Evolutionary conservation across 1,140 invertebrate genomes (phyloP), one percentile per base, ranked within the genome.

Genomic region (Bemisia tabaci): DNA sequence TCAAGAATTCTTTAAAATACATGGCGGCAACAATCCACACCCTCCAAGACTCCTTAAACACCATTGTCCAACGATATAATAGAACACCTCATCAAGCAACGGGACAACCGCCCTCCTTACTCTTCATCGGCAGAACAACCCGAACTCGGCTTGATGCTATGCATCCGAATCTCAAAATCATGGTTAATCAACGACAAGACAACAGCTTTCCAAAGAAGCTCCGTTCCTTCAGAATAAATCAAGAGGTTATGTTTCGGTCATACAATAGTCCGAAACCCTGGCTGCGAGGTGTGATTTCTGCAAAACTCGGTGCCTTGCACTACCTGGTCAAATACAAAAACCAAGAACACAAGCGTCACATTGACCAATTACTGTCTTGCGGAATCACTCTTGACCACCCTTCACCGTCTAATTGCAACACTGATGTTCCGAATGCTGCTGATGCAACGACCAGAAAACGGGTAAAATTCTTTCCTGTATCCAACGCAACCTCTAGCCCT

Each of bases 1-100:
- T 78, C 1, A 77, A 78, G 64, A 11, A 67, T 73, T 74, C 9
- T 74, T 63, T 21, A 60, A 69, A 59, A 33, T n/a, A n/a, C n/a
- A 39, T 23, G 39, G 58, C n/a, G n/a, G n/a, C 48, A 59, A 67
- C 21, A 33, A 27, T 22, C n/a, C n/a, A n/a, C n/a, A n/a, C n/a
- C n/a, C n/a, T n/a, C n/a, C n/a, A n/a, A n/a, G n/a, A n/a, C n/a
- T 17, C 33, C 5, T 48, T 48, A 17, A 48, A 48, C 17, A 48
- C 5, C 5, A 48, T 48, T 17, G 33, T 48, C 17, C 33, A 48
- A 48, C 33, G 17, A 48, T 48, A 5, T 9, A 48, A 48, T 17
- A 48, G 33, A 48, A 9, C 33, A 17, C 33, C 17, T 48, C 33
- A 48, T 48, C 33, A 48, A 17, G 33, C 33, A 48, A 48, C 33